Base-by-base conservation (phyloP, 2,113 vertebrate genomes). In the Condylura cristata region DNA sequence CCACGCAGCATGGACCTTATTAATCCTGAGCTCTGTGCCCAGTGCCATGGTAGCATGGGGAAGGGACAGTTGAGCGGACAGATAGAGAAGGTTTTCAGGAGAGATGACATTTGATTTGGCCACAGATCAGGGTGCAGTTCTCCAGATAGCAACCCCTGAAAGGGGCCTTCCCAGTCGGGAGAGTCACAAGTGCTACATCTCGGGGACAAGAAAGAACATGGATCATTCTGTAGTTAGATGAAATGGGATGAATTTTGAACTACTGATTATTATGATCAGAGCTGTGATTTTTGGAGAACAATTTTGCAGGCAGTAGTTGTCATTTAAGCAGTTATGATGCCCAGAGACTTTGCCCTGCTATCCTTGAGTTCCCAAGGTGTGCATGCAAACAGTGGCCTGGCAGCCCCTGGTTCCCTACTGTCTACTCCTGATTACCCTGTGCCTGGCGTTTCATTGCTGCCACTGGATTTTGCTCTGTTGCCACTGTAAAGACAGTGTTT, bases 391-490 rank as follows among this genome's bases (percentile, higher is more conserved):
- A 3, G 0, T 1, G 7, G 16, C n/a, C 8, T 68, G 10, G 0
- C 39, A 80, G 56, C 8, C 2, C 8, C 41, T 39, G 2, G 2
- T 58, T 26, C 30, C 34, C 24, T 13, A 3, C 2, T 0, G 0
- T 32, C 4, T 9, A 14, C 5, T 78, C 14, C 3, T 51, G 44
- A 34, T 46, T 39, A 61, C n/a, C 61, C 34, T 3, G 28, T 28
- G 56, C 39, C 51, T 32, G 30, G 60, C 4, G 0, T n/a, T 86
- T 94, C 85, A 39, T 20, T 53, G 44, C 7, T 66, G 84, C 6
- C 24, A 24, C 30, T 0, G 0, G 16, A 11, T 81, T 80, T 95
- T 75, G 48, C n/a, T 79, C 34, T 48, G 2, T 28, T 63, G 68
- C 56, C 8, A 28, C 60, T 26, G 16, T 56, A 70, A 82, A 90